A percentile compares a stretch with the other conserved stretches of the same genome.
phyloP scores from a whole-genome alignment of 2,888 invertebrate genomes.

The Theretra japonica region DNA sequence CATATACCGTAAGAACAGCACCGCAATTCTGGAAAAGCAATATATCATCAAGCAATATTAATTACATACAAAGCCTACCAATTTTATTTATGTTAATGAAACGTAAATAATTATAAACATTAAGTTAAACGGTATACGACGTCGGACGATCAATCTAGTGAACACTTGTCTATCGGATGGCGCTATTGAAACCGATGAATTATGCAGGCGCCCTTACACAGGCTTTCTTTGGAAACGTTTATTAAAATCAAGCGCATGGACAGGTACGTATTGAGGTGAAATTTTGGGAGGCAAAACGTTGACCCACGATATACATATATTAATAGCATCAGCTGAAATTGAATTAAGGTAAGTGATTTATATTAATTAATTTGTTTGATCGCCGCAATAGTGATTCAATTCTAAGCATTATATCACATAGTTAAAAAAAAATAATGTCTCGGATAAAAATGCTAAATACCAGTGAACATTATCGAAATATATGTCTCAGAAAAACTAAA shows the following conservation, averaged over 20 bases:
- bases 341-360: too few species aligned
- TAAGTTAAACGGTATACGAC: constrained; percentile 48
- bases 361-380: too few species aligned
- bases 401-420: too few species aligned
- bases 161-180: constrained; percentile 46
- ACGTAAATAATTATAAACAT: constrained; percentile 41
- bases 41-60: background rate
- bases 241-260: constrained; percentile 45
- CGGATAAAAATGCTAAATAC: too few species aligned
- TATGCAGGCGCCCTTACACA: constrained; percentile 61
- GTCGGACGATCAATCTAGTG: constrained; percentile 53
- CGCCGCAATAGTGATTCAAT: too few species aligned
- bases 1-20: constrained; percentile 2
- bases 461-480: too few species aligned
- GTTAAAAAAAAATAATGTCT: too few species aligned
- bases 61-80: constrained; percentile 16
- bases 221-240: constrained; percentile 67
- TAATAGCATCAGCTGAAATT: too few species aligned
- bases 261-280: constrained; percentile 16
- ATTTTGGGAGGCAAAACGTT: background rate
- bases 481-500: too few species aligned
- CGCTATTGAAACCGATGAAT: constrained; percentile 51
- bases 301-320: background rate
- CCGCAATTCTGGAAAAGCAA: background rate
- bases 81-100: constrained; percentile 13